Evolutionary conservation across 2,888 invertebrate genomes (phyloP).

Genomic region (Eristalis arbustorum): DNA sequence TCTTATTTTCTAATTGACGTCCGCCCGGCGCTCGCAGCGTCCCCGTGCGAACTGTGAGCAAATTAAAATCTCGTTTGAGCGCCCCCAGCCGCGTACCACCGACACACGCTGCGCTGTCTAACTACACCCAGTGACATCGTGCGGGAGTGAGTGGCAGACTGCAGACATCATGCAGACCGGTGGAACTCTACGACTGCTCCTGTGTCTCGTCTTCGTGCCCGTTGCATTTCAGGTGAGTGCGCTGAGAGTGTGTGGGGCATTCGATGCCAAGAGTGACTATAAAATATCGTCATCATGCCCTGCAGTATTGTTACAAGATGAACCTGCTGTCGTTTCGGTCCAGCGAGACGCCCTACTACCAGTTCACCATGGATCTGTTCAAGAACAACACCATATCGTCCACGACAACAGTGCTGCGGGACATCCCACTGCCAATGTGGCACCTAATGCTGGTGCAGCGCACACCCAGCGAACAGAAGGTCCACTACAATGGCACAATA

Average conservation of each 20-base stretch:
- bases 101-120: not conserved
- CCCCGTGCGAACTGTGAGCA: not conserved
- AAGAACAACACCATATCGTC: conserved; percentile 74
- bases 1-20: not conserved
- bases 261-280: not conserved
- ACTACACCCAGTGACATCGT: not conserved
- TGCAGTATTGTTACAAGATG: conserved; percentile 74
- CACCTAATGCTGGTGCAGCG: conserved; percentile 72
- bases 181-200: not conserved
- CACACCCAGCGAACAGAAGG: conserved; percentile 56
- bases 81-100: not conserved
- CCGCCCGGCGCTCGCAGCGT: not conserved
- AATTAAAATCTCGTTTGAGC: not conserved
- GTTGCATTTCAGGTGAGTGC: conserved; percentile 23
- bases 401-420: conserved; percentile 72
- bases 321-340: conserved; percentile 69
- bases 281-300: not conserved
- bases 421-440: conserved; percentile 74
- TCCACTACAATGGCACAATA: conserved; percentile 74
- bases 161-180: not conserved
- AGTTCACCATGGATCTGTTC: conserved; percentile 70
- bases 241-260: not conserved
- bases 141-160: not conserved
- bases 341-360: conserved; percentile 73
- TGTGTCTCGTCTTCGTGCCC: not conserved